These are phyloP conservation scores for Peromyscus aztecus DNA, from an alignment of 2,797 vertebrate species.

Conservation along the genomic window DNA sequence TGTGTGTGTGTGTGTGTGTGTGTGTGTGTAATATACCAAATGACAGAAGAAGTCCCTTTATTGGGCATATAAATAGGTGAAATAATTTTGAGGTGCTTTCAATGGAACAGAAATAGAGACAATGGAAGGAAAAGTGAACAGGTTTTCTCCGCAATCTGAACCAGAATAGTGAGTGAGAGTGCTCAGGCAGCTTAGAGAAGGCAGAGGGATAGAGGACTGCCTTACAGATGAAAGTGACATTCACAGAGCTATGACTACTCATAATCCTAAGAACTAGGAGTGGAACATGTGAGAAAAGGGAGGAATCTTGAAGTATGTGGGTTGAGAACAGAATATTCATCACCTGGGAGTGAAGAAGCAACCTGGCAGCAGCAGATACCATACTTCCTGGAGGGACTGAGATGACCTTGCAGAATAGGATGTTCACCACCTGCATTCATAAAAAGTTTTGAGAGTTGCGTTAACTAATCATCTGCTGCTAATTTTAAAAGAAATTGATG, in stretches of 20 bases:
- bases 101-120: neutral
- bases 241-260: neutral
- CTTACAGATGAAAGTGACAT: neutral
- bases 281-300: neutral
- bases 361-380: neutral
- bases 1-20: neutral
- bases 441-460: neutral
- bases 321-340: neutral
- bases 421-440: neutral
- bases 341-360: too few relatives aligned
- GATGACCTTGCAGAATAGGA: neutral
- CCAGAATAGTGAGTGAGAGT: neutral
- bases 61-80: neutral
- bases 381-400: neutral
- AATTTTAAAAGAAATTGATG: neutral
- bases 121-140: neutral
- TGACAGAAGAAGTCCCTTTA: neutral
- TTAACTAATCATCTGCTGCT: neutral
- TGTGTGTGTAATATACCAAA: neutral
- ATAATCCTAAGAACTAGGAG: neutral
- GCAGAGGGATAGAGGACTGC: too few relatives aligned
- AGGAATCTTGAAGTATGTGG: neutral
- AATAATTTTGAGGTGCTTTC: neutral
- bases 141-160: neutral
- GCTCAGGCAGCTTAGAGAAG: neutral